These are phyloP conservation scores for Cotesia glomerata DNA, from an alignment of 1,140 invertebrate genomes.

Conservation along the genomic window DNA sequence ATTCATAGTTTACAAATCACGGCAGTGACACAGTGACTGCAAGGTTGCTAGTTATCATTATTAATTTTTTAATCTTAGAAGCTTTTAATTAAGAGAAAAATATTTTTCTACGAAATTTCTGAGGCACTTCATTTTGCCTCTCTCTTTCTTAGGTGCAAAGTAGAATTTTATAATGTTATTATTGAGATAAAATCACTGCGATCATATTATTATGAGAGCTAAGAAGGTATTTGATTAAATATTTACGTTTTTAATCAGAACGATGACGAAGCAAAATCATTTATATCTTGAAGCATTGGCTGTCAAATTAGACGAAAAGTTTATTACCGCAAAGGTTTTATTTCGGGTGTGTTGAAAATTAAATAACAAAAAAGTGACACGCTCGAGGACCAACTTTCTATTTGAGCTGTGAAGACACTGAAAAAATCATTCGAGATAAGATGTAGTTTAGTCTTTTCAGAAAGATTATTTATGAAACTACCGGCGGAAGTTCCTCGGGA, in stretches of 20 bases:
- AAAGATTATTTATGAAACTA: not conserved
- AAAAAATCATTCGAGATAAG: not conserved
- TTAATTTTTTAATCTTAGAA: no score
- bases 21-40: no score
- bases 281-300: not conserved
- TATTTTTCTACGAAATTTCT: not conserved
- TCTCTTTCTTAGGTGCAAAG: no score
- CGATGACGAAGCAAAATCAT: no score
- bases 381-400: slow-evolving; percentile 5
- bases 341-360: not conserved
- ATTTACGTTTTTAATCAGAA: no score
- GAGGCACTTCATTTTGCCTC: not conserved
- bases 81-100: not conserved
- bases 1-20: no score
- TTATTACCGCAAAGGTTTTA: not conserved
- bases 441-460: not conserved
- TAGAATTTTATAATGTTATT: no score
- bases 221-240: no score
- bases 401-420: not conserved
- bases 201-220: no score
- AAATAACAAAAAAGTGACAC: not conserved
- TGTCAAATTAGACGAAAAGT: not conserved
- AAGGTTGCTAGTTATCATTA: no score
- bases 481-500: no score
- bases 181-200: no score